These are phyloP conservation scores for Percina caprodes DNA, from an alignment of 2,113 vertebrate species.

Conservation along the genomic window DNA sequence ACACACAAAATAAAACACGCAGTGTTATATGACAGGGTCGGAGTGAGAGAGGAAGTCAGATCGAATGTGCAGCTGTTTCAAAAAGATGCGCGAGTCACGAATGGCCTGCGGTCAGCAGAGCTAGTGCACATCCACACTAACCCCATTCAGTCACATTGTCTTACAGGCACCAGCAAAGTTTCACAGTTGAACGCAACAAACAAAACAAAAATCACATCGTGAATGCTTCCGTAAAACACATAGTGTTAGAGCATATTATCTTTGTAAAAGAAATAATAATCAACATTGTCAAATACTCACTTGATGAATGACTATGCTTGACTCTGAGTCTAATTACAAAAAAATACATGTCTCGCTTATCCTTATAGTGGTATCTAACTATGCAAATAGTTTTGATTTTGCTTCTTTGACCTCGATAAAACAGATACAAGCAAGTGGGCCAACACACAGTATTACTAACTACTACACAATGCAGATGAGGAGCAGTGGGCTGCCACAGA, in stretches of 20 bases:
- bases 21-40: conserved; percentile 36
- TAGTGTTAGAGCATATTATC: background rate
- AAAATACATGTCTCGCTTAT: background rate
- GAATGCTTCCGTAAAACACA: background rate
- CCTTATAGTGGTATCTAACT: background rate
- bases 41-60: conserved; percentile 55
- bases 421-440: background rate
- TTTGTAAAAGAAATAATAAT: background rate
- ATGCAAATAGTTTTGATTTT: background rate
- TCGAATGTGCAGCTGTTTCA: conserved; percentile 59
- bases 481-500: background rate
- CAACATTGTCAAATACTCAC: background rate
- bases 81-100: conserved; percentile 67
- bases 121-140: conserved; percentile 64
- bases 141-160: conserved; percentile 81
- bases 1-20: conserved; percentile 27
- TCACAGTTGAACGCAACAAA: conserved; percentile 18
- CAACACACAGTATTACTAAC: background rate
- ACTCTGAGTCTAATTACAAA: background rate
- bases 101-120: conserved; percentile 62
- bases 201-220: background rate
- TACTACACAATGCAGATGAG: background rate
- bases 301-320: background rate
- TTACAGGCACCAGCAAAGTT: conserved; percentile 64
- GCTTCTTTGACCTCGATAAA: background rate